Evolutionary conservation across 2,113 vertebrate species (phyloP).

Genomic region (Nothocercus nigrocapillus): DNA sequence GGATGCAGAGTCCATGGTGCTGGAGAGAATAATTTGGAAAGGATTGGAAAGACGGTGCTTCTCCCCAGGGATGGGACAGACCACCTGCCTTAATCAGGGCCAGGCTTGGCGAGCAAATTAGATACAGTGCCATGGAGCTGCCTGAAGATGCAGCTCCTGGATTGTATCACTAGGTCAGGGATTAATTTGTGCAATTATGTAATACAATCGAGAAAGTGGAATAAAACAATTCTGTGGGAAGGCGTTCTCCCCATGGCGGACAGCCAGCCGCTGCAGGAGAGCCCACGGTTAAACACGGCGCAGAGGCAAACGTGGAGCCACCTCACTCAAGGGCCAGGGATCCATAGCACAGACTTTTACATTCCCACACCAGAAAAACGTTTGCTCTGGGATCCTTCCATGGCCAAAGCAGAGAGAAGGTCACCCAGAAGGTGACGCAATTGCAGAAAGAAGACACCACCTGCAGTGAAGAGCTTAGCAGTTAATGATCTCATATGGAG

Average conservation of each 20-base stretch:
- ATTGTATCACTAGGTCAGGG: not conserved
- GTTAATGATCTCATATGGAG: not conserved
- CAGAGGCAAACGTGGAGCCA: not conserved
- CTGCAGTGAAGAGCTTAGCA: not conserved
- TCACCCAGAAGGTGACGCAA: not conserved
- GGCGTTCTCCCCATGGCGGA: not conserved
- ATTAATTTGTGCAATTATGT: not conserved
- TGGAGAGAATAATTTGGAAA: not conserved
- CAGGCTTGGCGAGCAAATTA: not conserved
- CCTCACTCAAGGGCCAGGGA: not conserved
- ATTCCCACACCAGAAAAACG: not conserved
- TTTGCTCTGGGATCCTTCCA: not conserved
- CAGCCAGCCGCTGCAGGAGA: not conserved
- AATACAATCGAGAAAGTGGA: not conserved
- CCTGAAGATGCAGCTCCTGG: not conserved
- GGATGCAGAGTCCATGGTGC: not conserved
- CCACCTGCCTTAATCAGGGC: not conserved
- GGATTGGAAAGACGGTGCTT: not conserved
- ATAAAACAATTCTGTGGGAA: not conserved
- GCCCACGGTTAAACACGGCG: rapidly evolving
- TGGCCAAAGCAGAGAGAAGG: not conserved
- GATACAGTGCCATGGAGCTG: not conserved
- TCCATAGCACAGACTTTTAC: not conserved
- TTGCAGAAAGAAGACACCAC: not conserved
- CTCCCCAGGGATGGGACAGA: not conserved